Percentiles rank a stretch among this genome's conserved stretches.
These are phyloP conservation scores for Cairina moschata DNA, from an alignment of 2,113 vertebrate species.

Conservation along the genomic window DNA sequence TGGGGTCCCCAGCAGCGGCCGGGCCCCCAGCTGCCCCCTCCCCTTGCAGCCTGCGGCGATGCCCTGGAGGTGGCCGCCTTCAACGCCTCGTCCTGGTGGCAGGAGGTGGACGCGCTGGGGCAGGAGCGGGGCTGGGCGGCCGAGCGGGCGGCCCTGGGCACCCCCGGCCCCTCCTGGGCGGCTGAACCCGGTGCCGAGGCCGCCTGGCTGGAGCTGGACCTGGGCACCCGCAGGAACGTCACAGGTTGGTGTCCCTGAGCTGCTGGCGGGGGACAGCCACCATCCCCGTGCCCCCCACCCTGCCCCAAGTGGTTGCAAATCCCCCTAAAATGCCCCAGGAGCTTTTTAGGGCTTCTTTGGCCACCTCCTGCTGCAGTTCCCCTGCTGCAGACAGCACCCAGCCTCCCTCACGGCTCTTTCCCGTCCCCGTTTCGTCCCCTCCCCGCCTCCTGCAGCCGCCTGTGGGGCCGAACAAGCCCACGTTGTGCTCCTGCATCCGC, in stretches of 20 bases:
- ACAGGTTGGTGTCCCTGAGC: constrained; percentile 74
- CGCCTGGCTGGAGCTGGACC: constrained; percentile 83
- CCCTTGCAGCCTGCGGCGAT: constrained; percentile 75
- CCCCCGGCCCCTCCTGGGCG: constrained; percentile 65
- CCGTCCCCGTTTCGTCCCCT: background rate
- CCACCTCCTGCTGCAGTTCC: background rate
- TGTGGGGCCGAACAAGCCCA: background rate
- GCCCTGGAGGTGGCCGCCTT: constrained; percentile 67
- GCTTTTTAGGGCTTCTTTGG: background rate
- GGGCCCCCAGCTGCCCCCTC: background rate
- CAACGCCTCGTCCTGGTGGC: constrained; percentile 81
- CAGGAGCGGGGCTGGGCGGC: constrained; percentile 57
- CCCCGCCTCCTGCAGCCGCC: background rate
- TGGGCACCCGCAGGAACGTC: constrained; percentile 79
- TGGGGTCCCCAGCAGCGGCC: accelerated
- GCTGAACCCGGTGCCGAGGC: background rate
- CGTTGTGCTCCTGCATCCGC: constrained; percentile 42
- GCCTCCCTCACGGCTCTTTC: accelerated
- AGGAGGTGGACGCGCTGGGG: constrained; percentile 62
- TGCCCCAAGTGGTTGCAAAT: background rate
- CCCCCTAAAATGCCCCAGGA: background rate
- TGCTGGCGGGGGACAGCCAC: background rate
- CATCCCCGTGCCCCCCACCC: background rate
- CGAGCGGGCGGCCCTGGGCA: constrained; percentile 17
- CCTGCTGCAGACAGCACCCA: background rate